Base-by-base conservation (phyloP, 2,113 vertebrate species). In the Xerus inauris region DNA sequence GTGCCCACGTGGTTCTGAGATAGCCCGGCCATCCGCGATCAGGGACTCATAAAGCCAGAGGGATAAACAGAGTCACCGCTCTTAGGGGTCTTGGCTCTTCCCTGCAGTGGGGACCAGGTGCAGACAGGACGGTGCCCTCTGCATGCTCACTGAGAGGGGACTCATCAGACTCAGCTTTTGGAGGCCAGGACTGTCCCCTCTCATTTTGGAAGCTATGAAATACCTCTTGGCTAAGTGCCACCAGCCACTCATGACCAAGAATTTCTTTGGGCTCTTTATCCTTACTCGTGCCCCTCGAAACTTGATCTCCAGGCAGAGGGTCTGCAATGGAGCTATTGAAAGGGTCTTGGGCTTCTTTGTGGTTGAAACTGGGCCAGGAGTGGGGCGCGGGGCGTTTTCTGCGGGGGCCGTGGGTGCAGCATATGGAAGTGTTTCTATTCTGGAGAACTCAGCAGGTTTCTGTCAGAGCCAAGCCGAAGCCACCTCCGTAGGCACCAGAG, bases 381-480 rank as follows among this genome's bases (percentile, higher is more conserved):
- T 24, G 49, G 22, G 59, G 38, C 4, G 35, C 38, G 83, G 88
- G 83, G 89, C 6, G 64, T 69, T 38, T 59, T 72, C 86, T 4
- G 54, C 0, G 19, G 72, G 54, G 69, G 47, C 3, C 13, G 32
- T 11, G 47, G 67, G 90, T 30, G 38, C 0, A 38, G 72, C 96
- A 75, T 94, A 84, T 75, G 79, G 91, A n/a, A 62, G 20, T 0
- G 0, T 96, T 96, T 95, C 93, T 96, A 84, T 95, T 97, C 89
- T 76, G 49, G 76, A 94, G 19, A 71, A 91, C 73, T 97, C 91
- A 87, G 96, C 93, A 96, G 91, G 85, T 83, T 81, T 82, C 85
- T 14, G 62, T 49, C 9, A 65, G 3, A 51, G 84, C 94, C 95
- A 92, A 94, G 87, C 91, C 0, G 5, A 88, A 96, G 72, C 95